Evolutionary conservation across 2,113 vertebrate genomes (phyloP).

Genomic region (Cavia porcellus): DNA sequence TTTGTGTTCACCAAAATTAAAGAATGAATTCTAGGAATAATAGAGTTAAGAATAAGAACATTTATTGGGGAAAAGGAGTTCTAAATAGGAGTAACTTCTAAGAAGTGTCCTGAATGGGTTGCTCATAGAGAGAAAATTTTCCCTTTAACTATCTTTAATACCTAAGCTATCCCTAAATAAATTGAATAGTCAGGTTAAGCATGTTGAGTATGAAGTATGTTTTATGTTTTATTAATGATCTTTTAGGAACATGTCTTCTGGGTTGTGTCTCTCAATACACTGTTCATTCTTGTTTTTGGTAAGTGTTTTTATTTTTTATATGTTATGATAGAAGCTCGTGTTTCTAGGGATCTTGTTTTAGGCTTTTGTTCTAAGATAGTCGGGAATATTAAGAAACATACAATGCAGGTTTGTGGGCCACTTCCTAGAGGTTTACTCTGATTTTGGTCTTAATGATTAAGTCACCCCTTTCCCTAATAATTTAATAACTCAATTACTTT

Average conservation of each 20-base stretch:
- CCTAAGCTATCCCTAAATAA: background rate
- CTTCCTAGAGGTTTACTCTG: background rate
- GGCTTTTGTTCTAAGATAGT: background rate
- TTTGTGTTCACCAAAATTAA: background rate
- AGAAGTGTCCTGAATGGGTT: background rate
- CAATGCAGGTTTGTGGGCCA: background rate
- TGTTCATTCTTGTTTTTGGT: constrained; percentile 99
- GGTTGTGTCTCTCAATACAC: constrained; percentile 98
- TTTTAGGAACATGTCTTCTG: constrained; percentile 98
- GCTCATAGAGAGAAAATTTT: background rate
- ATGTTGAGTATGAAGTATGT: background rate
- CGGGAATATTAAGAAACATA: background rate
- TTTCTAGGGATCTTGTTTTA: background rate
- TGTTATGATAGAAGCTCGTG: background rate
- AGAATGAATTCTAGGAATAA: background rate
- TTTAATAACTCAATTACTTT: background rate
- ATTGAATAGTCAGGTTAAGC: background rate
- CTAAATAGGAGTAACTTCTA: background rate
- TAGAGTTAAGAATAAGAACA: background rate
- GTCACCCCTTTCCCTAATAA: background rate
- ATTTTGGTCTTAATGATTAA: background rate
- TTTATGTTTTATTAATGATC: constrained; percentile 54
- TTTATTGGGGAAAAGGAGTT: background rate
- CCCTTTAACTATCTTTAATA: background rate
- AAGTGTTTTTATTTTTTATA: constrained; percentile 79